phyloP scores from a whole-genome alignment of 2,113 vertebrate species.

The Apaloderma vittatum region DNA sequence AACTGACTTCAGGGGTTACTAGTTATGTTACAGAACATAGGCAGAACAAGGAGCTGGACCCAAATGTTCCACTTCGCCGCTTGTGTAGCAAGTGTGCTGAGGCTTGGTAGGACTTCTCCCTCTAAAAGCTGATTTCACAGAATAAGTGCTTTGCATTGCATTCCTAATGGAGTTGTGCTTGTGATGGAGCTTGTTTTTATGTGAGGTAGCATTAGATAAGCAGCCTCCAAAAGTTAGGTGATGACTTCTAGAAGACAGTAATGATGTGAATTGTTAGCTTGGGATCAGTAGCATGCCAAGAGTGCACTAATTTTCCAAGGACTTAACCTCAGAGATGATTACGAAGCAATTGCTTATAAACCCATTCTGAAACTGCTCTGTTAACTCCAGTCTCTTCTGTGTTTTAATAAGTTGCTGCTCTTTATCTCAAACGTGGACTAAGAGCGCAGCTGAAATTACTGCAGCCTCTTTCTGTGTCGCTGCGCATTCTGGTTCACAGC shows the following conservation, averaged over 20 bases:
- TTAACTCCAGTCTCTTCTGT: slow-evolving; percentile 25
- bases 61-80: not conserved
- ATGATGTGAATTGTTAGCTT: slow-evolving; percentile 29
- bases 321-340: slow-evolving; percentile 36
- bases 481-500: not conserved
- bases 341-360: slow-evolving; percentile 21
- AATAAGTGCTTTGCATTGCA: not conserved
- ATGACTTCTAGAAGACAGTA: not conserved
- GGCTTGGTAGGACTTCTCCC: not conserved
- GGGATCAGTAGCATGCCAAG: slow-evolving; percentile 1
- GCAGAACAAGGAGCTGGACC: not conserved
- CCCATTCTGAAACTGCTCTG: slow-evolving; percentile 20
- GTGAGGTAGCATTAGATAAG: not conserved
- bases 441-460: slow-evolving; percentile 16
- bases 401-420: slow-evolving; percentile 41
- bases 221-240: not conserved
- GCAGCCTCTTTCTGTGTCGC: not conserved
- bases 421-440: not conserved
- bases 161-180: not conserved
- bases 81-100: not conserved
- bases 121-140: not conserved
- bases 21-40: not conserved
- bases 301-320: slow-evolving; percentile 21
- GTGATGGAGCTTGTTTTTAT: not conserved
- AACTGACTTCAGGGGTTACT: not conserved